Base-by-base conservation (phyloP, 2,888 invertebrate genomes). In the Aphodius granarius region DNA sequence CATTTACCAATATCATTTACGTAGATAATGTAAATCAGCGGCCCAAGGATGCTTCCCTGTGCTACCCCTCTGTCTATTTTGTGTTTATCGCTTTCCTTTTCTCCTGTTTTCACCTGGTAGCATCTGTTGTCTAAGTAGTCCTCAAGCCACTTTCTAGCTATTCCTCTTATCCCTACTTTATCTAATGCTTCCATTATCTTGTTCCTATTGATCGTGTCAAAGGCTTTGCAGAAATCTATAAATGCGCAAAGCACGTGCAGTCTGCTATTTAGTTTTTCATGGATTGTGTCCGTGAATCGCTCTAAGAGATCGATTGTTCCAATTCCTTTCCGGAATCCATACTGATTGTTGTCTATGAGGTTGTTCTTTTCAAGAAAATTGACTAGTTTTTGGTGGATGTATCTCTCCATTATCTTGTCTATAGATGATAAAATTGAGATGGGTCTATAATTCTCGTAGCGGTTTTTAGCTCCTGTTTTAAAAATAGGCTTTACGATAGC, bases 401-500 rank as follows among this genome's bases (percentile, higher is more conserved):
- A 71, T 23, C 22, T n/a, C 23, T 71, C 23, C 5, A 71, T 20
- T 15, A 71, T 71, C 22, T 71, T 71, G 13, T 71, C 71, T 2
- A 71, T 15, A 21, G 71, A 5, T 23, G 71, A 16, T 16, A 71
- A 22, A 21, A 71, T 71, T 23, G 71, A 71, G 0, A 71, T 71
- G 9, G 71, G 71, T 15, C 71, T 21, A 23, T 71, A 71, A 16
- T 71, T 71, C 15, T 71, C 71, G 17, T 21, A 71, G 15, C 9
- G 21, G n/a, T 23, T 71, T 16, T 71, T n/a, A 0, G n/a, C 9
- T 3, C 23, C 71, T 13, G n/a, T 21, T 23, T 71, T 71, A 23
- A n/a, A 71, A 22, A 71, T 71, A n/a, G 23, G 71, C 22, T 23
- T 21, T 17, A 71, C 23, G 18, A 71, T 71, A 21, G 71, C 21